A percentile compares a stretch with the other conserved stretches of the same genome.
Evolutionary conservation across 1,140 invertebrate genomes (phyloP).

Genomic region (Neuroterus valhalla): DNA sequence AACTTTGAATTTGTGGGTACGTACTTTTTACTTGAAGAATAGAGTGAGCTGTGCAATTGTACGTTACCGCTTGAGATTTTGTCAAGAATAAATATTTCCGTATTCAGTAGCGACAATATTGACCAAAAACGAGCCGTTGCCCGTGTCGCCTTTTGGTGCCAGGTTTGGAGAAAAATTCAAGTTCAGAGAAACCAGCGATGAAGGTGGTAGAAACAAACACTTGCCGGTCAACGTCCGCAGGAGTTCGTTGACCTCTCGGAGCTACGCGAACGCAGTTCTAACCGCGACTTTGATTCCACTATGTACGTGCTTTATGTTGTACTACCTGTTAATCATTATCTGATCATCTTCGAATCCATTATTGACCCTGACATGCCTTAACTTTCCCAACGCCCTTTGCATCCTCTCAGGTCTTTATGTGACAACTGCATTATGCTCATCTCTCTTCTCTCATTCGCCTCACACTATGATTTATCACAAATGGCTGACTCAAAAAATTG

Average conservation of each 20-base stretch:
- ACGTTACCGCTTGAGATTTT: not conserved
- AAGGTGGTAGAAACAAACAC: constrained; percentile 54
- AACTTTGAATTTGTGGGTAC: too few relatives aligned
- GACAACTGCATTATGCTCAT: constrained; percentile 6
- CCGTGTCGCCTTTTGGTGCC: constrained; percentile 9
- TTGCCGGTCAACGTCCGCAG: constrained; percentile 72
- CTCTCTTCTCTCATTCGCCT: not conserved
- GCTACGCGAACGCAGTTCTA: constrained; percentile 55
- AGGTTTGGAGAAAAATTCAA: constrained; percentile 12
- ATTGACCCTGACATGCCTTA: not conserved
- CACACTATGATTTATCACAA: constrained; percentile 3
- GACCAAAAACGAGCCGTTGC: not conserved
- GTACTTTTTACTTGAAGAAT: too few relatives aligned
- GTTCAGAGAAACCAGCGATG: constrained; percentile 2
- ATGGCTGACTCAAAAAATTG: not conserved
- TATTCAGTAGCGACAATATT: constrained; percentile 5
- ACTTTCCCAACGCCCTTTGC: not conserved
- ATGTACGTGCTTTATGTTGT: not conserved
- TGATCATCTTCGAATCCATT: not conserved
- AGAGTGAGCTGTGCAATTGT: too few relatives aligned
- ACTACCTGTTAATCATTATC: not conserved
- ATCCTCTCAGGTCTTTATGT: not conserved
- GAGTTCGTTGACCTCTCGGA: constrained; percentile 67
- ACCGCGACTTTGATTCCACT: constrained; percentile 48
- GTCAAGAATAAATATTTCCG: not conserved